Evolutionary conservation across 2,113 vertebrate species (phyloP), one percentile per base, ranked within the genome.

Genomic region (Prunella fulvescens): DNA sequence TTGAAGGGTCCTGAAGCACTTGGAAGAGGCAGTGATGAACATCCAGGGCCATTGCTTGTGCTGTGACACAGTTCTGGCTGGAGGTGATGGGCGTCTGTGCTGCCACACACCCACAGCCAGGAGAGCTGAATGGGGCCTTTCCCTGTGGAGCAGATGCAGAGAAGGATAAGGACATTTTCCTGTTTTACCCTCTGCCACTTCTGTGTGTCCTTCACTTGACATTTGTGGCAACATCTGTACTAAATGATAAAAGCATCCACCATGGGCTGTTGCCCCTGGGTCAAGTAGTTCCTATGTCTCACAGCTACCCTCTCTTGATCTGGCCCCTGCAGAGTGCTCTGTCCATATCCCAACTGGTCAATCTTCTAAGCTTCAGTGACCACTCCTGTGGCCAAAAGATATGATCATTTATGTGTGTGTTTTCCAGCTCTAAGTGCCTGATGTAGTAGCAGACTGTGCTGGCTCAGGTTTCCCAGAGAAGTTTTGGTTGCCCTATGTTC

Each of bases 261-360:
- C 0, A 0, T 51, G 39, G 19, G 40, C 58, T 72, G 28, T 47
- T 89, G 16, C 8, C 50, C 37, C 15, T 42, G 11, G 20, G 28
- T n/a, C 6, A 19, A 12, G 35, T 5, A 18, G 16, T n/a, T 25
- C 1, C 0, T 25, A 3, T 54, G 42, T 12, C 39, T 78, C 61
- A 28, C 19, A 47, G n/a, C 35, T 53, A 19, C 29, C 5, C 19
- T 81, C 1, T 54, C 47, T 42, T 78, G 54, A 28, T 33, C 33
- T 69, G 54, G 5, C 18, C 18, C 6, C 39, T 82, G 66, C 19
- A 50, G 28, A 37, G n/a, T 40, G 40, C 19, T 65, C 40, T 19
- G 11, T 80, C 19, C 69, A 13, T 81, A 42, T 33, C 50, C 39
- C 42, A 57, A 0, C 31, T 58, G 47, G 9, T 56, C 53, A 1